Percentiles rank a stretch among this genome's conserved stretches.
These are phyloP conservation scores for Poeciliopsis paucimaculata DNA, from an alignment of 2,797 vertebrate genomes.

Conservation along the genomic window DNA sequence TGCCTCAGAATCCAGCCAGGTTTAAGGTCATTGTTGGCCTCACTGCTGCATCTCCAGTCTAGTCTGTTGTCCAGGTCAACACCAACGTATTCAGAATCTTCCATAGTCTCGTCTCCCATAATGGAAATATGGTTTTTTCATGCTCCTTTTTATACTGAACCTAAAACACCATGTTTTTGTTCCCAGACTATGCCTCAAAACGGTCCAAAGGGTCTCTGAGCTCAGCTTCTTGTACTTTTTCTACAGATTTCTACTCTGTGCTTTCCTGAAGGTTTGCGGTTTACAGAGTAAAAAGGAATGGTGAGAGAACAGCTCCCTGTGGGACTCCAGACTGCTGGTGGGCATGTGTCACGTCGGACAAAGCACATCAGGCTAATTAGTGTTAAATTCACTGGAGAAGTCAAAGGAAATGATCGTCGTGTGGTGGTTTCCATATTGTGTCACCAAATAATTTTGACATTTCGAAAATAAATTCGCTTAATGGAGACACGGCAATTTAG, in stretches of 20 bases:
- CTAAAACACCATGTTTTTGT: neutral
- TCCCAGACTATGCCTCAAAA: neutral
- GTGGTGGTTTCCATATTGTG: too few relatives aligned
- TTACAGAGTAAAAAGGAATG: neutral
- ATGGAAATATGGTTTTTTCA: neutral
- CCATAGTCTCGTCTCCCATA: neutral
- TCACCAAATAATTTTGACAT: too few relatives aligned
- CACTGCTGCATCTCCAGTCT: neutral
- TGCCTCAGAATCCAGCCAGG: neutral
- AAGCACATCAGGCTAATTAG: neutral
- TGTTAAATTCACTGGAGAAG: neutral
- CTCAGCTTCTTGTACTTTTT: neutral
- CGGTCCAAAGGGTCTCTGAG: neutral
- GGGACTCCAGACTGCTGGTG: neutral
- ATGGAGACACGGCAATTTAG: too few relatives aligned
- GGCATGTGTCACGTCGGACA: neutral
- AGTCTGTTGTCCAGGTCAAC: conserved; percentile 3
- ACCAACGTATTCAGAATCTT: neutral
- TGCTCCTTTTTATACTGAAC: neutral
- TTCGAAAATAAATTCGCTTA: too few relatives aligned
- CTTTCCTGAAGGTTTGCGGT: neutral
- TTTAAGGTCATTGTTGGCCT: neutral
- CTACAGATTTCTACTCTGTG: neutral
- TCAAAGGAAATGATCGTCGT: neutral
- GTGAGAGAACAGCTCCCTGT: neutral